phyloP scores from a whole-genome alignment of 2,797 vertebrate genomes.

The Microhierax caerulescens region DNA sequence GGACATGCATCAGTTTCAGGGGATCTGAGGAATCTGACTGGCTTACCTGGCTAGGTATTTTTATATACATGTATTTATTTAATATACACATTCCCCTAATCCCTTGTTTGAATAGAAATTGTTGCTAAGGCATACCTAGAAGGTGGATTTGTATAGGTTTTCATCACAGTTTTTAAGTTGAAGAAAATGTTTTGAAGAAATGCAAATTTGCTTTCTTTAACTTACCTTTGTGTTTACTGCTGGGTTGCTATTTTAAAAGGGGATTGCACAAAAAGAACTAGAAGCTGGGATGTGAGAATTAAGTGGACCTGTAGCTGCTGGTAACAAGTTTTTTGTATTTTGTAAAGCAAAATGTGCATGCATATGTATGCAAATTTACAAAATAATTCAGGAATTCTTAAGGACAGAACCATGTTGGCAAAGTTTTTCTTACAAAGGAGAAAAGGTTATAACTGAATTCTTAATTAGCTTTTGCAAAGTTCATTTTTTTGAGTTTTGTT shows the following conservation, averaged over 20 bases:
- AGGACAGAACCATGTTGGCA: not conserved
- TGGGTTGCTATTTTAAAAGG: not conserved
- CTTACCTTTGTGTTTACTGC: not conserved
- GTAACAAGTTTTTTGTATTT: not conserved
- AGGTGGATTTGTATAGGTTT: not conserved
- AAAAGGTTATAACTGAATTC: not conserved
- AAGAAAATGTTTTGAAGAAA: not conserved
- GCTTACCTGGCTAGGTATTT: not conserved
- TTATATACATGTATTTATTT: not conserved
- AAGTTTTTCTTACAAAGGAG: not conserved
- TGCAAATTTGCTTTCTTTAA: not conserved
- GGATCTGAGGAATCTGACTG: not conserved
- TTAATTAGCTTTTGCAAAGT: not conserved
- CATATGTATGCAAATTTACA: not conserved
- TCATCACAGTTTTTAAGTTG: not conserved
- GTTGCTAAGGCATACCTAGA: not conserved
- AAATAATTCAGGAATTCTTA: not conserved
- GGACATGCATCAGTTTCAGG: not conserved
- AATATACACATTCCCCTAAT: not conserved
- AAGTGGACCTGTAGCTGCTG: not conserved
- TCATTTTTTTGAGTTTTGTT: not conserved
- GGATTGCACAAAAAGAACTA: not conserved
- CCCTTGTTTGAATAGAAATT: not conserved
- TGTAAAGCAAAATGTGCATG: not conserved
- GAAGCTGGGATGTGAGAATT: not conserved